A percentile compares a stretch with the other conserved stretches of the same genome.
Evolutionary conservation across 2,888 invertebrate genomes (phyloP).

Genomic region (Tachina grossa): DNA sequence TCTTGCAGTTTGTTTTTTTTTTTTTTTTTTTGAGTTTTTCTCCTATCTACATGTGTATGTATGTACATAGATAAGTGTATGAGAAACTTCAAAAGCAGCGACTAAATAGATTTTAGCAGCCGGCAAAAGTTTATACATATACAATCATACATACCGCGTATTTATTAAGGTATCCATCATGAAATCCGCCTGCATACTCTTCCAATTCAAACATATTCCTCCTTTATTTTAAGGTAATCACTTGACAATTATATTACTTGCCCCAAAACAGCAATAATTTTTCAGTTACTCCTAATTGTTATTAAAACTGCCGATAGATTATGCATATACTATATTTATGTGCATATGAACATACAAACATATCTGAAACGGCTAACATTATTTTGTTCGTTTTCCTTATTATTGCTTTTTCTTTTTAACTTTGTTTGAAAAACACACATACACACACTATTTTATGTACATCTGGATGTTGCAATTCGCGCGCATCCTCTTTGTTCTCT

Average conservation of each 20-base stretch:
- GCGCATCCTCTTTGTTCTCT: conserved; percentile 41
- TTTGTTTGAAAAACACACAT: conserved; percentile 11
- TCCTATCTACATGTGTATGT: not conserved
- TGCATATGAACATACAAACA: not conserved
- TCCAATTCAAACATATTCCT: conserved; percentile 87
- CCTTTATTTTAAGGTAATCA: not conserved
- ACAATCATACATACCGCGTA: conserved; percentile 86
- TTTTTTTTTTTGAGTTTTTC: conserved; percentile 6
- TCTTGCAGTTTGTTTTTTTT: conserved; percentile 48
- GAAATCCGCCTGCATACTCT: conserved; percentile 87
- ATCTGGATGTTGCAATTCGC: conserved; percentile 26
- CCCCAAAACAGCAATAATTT: not conserved
- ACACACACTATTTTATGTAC: not conserved
- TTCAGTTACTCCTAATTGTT: conserved; percentile 2
- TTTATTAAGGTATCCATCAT: conserved; percentile 86
- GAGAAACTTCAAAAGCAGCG: conserved; percentile 13
- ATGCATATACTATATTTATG: not conserved
- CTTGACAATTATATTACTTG: conserved; percentile 20
- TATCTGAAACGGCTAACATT: conserved; percentile 18
- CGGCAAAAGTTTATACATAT: conserved; percentile 49
- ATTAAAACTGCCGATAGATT: conserved; percentile 12
- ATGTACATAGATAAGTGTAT: conserved; percentile 5
- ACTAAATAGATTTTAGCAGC: conserved; percentile 55
- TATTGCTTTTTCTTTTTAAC: conserved; percentile 33
- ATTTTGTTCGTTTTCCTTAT: not conserved